Percentiles rank a stretch among this genome's conserved stretches.
Evolutionary conservation across 1,140 invertebrate genomes (phyloP).

Genomic region (Lepidurus apus): DNA sequence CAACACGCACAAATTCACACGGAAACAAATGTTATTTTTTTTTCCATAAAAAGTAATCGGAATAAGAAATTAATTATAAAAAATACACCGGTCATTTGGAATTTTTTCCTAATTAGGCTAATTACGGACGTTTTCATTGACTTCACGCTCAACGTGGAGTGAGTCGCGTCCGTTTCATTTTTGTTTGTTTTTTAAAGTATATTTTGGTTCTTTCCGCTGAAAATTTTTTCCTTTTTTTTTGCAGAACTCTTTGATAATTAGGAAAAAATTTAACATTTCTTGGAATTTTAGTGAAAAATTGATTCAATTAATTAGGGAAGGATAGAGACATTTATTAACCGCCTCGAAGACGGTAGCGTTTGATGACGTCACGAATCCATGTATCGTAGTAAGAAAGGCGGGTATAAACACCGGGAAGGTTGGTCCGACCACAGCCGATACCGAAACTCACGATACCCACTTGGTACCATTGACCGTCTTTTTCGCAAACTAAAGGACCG

Average conservation of each 20-base stretch:
- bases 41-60: no score
- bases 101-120: neutral
- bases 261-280: neutral
- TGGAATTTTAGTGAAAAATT: neutral
- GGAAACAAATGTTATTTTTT: no score
- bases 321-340: constrained; percentile 24
- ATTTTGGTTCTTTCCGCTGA: neutral
- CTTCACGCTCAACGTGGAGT: constrained; percentile 5
- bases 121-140: neutral
- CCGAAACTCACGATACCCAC: constrained; percentile 61
- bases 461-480: constrained; percentile 50
- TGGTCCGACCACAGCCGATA: constrained; percentile 53
- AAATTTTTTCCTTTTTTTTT: neutral
- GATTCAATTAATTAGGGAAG: neutral
- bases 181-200: neutral
- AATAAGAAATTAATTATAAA: no score
- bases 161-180: neutral
- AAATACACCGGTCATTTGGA: neutral
- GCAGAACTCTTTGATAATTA: no score
- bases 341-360: constrained; percentile 23
- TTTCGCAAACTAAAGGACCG: constrained; percentile 58
- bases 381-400: constrained; percentile 47
- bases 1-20: no score
- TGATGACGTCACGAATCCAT: constrained; percentile 43
- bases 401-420: constrained; percentile 60